These are phyloP conservation scores for Ceratoteleas bidentatus DNA, from an alignment of 1,140 invertebrate genomes.

Conservation along the genomic window DNA sequence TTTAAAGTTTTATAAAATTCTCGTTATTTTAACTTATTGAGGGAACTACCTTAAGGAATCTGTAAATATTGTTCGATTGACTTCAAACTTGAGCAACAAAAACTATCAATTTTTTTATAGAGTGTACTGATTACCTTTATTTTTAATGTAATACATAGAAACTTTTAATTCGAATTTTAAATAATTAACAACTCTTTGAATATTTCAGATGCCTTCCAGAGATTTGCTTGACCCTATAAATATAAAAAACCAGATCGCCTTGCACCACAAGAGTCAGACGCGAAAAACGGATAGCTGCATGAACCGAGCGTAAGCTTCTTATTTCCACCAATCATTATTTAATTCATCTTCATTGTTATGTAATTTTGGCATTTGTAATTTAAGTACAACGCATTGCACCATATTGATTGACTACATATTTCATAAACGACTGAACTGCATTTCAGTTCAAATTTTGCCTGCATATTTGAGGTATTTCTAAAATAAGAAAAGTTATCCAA, in stretches of 20 bases:
- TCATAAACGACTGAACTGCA: neutral
- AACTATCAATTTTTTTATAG: too few relatives aligned
- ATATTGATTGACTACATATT: neutral
- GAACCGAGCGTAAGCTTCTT: conserved; percentile 58
- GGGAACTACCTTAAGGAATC: too few relatives aligned
- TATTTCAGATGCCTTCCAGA: conserved; percentile 60
- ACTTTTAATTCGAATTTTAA: neutral
- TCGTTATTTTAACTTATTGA: too few relatives aligned
- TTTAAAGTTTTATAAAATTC: too few relatives aligned
- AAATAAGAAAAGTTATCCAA: neutral
- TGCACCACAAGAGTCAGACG: conserved; percentile 33
- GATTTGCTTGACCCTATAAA: conserved; percentile 41
- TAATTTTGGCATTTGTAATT: neutral
- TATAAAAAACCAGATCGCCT: conserved; percentile 31
- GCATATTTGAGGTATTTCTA: neutral
- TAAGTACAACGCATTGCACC: too few relatives aligned
- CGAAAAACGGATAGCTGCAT: conserved; percentile 53
- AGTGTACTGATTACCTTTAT: too few relatives aligned
- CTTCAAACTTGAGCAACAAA: too few relatives aligned
- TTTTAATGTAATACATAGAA: too few relatives aligned
- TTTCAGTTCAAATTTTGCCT: too few relatives aligned
- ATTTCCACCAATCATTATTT: conserved; percentile 37
- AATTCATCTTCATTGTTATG: conserved; percentile 16
- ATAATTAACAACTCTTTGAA: conserved; percentile 6
- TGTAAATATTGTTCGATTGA: too few relatives aligned